Evolutionary conservation across 2,113 vertebrate genomes (phyloP).

Genomic region (Rallus limicola): DNA sequence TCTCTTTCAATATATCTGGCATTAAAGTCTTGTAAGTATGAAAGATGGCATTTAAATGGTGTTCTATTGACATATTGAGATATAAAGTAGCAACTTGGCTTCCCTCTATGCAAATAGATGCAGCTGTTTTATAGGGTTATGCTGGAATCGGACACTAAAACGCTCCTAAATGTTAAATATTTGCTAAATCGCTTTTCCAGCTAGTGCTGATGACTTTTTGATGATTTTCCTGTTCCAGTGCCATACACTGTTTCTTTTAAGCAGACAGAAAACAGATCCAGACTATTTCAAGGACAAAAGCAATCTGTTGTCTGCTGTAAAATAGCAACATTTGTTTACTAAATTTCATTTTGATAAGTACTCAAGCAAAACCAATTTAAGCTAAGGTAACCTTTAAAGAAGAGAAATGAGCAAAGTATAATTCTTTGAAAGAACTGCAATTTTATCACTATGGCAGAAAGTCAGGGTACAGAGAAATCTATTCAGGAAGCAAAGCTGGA

Average conservation of each 20-base stretch:
- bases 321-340: conserved; percentile 54
- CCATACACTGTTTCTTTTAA: neutral
- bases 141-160: neutral
- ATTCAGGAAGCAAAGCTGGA: conserved; percentile 17
- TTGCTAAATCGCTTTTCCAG: conserved; percentile 1
- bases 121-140: neutral
- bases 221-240: neutral
- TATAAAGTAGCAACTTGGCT: neutral
- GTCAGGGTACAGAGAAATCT: conserved; percentile 14
- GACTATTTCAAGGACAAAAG: conserved; percentile 58
- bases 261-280: neutral
- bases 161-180: neutral
- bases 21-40: neutral
- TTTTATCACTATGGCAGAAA: conserved; percentile 15
- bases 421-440: conserved; percentile 28
- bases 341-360: conserved; percentile 41
- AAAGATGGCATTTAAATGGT: neutral
- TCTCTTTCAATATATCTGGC: neutral
- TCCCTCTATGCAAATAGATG: neutral
- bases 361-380: conserved; percentile 51
- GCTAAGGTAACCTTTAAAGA: conserved; percentile 54
- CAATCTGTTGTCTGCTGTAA: conserved; percentile 32
- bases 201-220: neutral
- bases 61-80: neutral
- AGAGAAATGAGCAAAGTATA: conserved; percentile 8